These are phyloP conservation scores for Eurytoma californica DNA, from an alignment of 2,888 invertebrate genomes.

Conservation along the genomic window DNA sequence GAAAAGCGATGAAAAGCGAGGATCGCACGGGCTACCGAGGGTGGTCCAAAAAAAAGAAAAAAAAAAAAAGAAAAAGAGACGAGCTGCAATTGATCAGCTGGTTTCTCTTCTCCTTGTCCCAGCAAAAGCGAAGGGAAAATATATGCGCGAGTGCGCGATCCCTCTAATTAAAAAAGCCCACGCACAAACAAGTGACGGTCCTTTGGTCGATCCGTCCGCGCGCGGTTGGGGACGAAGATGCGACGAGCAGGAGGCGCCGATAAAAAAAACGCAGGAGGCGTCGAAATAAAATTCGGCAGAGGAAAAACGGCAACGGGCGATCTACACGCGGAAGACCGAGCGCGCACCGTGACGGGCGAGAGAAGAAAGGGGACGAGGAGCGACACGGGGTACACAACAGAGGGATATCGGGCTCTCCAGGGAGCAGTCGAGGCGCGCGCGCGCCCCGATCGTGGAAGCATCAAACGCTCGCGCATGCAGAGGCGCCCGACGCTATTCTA, in stretches of 20 bases:
- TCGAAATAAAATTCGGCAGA: slow-evolving; percentile 38
- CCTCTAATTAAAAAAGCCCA: slow-evolving; percentile 68
- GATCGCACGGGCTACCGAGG: not conserved
- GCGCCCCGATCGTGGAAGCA: not conserved
- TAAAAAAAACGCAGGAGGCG: slow-evolving; percentile 18
- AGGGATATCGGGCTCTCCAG: slow-evolving; percentile 73
- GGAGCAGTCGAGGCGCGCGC: slow-evolving; percentile 73
- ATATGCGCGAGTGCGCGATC: slow-evolving; percentile 43
- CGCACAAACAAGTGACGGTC: slow-evolving; percentile 64
- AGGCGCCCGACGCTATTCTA: not conserved
- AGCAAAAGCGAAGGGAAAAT: slow-evolving; percentile 30
- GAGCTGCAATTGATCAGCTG: not conserved
- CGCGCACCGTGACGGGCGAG: slow-evolving; percentile 10
- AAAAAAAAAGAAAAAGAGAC: slow-evolving; percentile 10
- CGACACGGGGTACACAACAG: slow-evolving; percentile 61
- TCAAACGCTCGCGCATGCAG: slow-evolving; percentile 10
- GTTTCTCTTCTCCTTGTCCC: no score
- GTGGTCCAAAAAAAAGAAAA: not conserved
- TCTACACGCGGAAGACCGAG: slow-evolving; percentile 30
- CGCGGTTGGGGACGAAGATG: slow-evolving; percentile 57
- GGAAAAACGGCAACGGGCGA: slow-evolving; percentile 48
- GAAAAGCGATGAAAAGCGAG: slow-evolving; percentile 30
- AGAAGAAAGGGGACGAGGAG: slow-evolving; percentile 49
- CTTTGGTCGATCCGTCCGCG: slow-evolving; percentile 66
- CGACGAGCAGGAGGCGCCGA: slow-evolving; percentile 37